Evolutionary conservation across 2,113 vertebrate species (phyloP).

Genomic region (Charadrius vociferus): DNA sequence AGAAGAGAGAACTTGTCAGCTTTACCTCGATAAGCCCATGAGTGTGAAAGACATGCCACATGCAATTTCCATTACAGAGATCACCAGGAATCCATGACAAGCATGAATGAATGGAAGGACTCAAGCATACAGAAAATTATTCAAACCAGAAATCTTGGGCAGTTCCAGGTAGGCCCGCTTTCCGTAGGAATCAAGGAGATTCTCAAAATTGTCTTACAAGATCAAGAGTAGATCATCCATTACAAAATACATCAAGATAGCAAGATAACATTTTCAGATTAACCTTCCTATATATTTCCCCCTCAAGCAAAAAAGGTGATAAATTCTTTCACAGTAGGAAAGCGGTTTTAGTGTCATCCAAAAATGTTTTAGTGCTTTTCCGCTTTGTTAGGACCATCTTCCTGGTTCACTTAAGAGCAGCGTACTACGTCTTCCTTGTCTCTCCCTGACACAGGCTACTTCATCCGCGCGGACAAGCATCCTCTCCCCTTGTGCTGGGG

Average conservation of each 20-base stretch:
- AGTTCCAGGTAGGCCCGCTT: not conserved
- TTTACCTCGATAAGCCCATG: conserved; percentile 47
- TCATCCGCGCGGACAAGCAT: not conserved
- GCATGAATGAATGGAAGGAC: not conserved
- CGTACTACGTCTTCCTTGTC: not conserved
- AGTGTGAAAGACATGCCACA: conserved; percentile 66
- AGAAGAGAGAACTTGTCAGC: conserved; percentile 21
- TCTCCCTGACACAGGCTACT: not conserved
- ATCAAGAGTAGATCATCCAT: not conserved
- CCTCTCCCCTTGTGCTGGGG: not conserved
- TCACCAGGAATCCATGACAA: conserved; percentile 11
- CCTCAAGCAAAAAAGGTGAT: not conserved
- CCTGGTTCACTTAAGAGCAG: not conserved
- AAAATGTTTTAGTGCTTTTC: not conserved
- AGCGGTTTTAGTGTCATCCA: not conserved
- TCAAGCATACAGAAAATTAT: not conserved
- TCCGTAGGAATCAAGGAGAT: not conserved
- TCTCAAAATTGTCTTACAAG: not conserved
- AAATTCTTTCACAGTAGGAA: not conserved
- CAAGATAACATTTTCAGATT: not conserved
- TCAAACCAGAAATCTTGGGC: not conserved
- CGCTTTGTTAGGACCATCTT: not conserved
- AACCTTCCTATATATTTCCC: not conserved
- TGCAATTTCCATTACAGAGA: conserved; percentile 26
- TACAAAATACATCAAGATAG: not conserved